phyloP scores from a whole-genome alignment of 1,140 invertebrate species.

The Brachionus manjavacas region DNA sequence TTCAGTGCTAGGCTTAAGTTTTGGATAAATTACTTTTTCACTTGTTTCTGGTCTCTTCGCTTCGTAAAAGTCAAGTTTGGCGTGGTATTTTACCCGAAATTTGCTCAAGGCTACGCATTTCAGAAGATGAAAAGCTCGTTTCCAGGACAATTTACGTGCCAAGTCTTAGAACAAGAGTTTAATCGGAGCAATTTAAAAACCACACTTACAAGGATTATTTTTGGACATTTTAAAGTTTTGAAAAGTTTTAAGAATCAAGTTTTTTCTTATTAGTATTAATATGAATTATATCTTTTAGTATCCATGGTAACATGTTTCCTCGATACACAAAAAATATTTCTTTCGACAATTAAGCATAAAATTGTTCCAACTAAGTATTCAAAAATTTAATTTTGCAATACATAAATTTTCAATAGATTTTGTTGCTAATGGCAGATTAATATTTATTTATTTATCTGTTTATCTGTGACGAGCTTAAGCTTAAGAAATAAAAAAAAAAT shows the following conservation, averaged over 20 bases:
- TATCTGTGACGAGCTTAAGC: too few species aligned
- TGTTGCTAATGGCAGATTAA: too few species aligned
- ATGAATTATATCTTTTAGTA: not conserved
- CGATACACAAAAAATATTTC: not conserved
- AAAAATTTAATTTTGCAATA: too few species aligned
- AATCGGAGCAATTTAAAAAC: not conserved
- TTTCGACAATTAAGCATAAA: too few species aligned
- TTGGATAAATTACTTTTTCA: not conserved
- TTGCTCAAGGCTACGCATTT: conserved; percentile 14
- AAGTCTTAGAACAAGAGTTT: not conserved
- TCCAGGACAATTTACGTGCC: not conserved
- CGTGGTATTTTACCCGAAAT: not conserved
- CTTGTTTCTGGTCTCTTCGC: not conserved
- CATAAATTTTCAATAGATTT: too few species aligned
- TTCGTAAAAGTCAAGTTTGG: not conserved
- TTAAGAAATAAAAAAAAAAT: too few species aligned
- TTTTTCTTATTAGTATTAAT: not conserved
- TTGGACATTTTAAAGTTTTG: not conserved
- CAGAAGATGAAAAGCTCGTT: conserved; percentile 15
- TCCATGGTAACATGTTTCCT: not conserved
- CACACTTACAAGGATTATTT: not conserved
- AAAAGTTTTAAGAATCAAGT: not conserved
- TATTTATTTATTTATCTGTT: too few species aligned
- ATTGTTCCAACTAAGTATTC: too few species aligned
- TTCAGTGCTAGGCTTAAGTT: not conserved